Conservation (phyloP, 2,113 vertebrate species). For the Nettapus auritus region DNA sequence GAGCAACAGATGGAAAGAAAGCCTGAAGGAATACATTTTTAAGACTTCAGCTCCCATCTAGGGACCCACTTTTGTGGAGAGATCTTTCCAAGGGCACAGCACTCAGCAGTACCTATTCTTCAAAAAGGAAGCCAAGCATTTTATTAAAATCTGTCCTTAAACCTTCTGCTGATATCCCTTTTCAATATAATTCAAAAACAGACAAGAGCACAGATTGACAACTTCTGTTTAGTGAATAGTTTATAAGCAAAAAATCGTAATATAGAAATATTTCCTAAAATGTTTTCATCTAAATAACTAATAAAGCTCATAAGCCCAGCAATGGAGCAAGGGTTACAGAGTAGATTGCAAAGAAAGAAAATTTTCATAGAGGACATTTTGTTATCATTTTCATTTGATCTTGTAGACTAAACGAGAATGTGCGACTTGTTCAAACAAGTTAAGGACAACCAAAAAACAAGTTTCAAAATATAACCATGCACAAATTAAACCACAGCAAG, state of each 20-base stretch:
- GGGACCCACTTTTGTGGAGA: not conserved
- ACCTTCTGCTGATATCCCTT: not conserved
- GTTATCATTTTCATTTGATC: not conserved
- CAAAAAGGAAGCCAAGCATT: not conserved
- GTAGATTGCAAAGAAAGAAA: not conserved
- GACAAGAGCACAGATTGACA: not conserved
- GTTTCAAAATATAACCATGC: not conserved
- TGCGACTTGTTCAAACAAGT: not conserved
- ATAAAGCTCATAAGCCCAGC: not conserved
- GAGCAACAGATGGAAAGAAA: constrained; percentile 10
- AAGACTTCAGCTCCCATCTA: not conserved
- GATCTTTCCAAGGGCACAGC: not conserved
- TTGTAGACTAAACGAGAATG: not conserved
- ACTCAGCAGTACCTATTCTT: not conserved
- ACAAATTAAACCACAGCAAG: not conserved
- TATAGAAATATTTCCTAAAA: not conserved
- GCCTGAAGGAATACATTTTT: not conserved
- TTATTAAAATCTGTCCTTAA: not conserved
- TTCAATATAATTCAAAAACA: not conserved
- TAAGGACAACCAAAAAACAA: not conserved
- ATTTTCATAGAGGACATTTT: not conserved
- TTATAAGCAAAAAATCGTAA: not conserved
- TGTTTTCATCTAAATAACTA: not conserved
- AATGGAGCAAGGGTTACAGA: not conserved
- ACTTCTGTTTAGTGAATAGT: not conserved